Evolutionary conservation across 2,888 invertebrate species (phyloP), one percentile per base, ranked within the genome.

Genomic region (Drosophila flavopinicola): DNA sequence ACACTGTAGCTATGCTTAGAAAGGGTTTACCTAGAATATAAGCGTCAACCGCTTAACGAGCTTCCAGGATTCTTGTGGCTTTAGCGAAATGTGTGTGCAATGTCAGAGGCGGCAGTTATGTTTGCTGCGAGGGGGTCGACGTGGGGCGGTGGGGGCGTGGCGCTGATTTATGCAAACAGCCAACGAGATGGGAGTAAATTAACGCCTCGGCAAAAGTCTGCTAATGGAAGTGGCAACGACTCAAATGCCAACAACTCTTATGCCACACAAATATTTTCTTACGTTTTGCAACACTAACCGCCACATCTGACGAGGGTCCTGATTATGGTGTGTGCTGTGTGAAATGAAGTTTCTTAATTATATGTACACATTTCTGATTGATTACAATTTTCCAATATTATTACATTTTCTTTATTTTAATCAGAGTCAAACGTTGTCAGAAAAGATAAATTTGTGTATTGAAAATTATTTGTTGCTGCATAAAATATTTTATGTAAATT

Each of bases 51-150:
- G 42, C 53, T 53, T 67, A 73, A 78, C 71, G 67, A 76, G 83
- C 52, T 68, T 66, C 56, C 79, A 59, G 74, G 79, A 78, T 85
- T 83, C 82, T 67, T 83, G 80, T 52, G 83, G 85, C 85, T 85
- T 80, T 76, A 68, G 74, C 71, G 37, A 69, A 45, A 53, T 69
- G 69, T 44, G 69, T 44, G 30, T 23, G 65, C 35, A 44, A 32
- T 65, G 54, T 11, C 49, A 25, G 47, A 25, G 33, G 38, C 25
- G 15, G 23, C 15, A n/a, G 32, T 47, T n/a, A n/a, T n/a, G n/a
- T n/a, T n/a, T n/a, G n/a, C n/a, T n/a, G n/a, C 44, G 38, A 24
- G 17, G 13, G 2, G 17, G 11, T 27, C 15, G 39, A 30, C 33
- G 15, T 15, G 9, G 15, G 6, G 10, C 0, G 30, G 11, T 1